Evolutionary conservation across 2,797 vertebrate genomes (phyloP).

Genomic region (Hippocampus kuda): DNA sequence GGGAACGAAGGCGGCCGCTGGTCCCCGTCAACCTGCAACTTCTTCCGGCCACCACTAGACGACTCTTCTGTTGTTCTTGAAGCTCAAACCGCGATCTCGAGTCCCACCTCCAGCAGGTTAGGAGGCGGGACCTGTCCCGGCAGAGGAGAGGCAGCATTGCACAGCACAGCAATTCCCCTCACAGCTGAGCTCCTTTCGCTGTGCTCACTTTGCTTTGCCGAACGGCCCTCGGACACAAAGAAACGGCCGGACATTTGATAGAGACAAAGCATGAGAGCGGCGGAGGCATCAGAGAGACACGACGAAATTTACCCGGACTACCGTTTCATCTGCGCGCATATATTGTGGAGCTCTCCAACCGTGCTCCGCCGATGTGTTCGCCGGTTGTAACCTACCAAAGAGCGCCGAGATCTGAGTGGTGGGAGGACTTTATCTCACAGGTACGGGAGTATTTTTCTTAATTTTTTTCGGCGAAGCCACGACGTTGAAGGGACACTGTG

Average conservation of each 20-base stretch:
- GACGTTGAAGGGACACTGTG: background rate
- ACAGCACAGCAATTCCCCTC: background rate
- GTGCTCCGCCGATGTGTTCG: slow-evolving; percentile 53
- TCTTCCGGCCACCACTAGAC: slow-evolving; percentile 40
- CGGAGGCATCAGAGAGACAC: slow-evolving; percentile 31
- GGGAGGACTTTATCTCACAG: slow-evolving; percentile 46
- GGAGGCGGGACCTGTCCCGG: slow-evolving; percentile 5
- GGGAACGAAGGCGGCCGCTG: background rate
- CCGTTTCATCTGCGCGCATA: slow-evolving; percentile 31
- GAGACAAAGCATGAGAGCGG: slow-evolving; percentile 14
- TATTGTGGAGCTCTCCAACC: slow-evolving; percentile 14
- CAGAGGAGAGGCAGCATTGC: background rate
- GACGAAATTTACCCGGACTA: slow-evolving; percentile 34
- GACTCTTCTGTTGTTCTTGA: slow-evolving; percentile 12
- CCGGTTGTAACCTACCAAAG: slow-evolving; percentile 49
- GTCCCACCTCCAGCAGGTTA: slow-evolving; percentile 13
- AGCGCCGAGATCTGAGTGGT: slow-evolving; percentile 37
- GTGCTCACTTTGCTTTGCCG: background rate
- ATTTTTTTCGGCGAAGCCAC: background rate
- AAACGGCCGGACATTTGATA: slow-evolving; percentile 27
- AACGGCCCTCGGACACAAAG: slow-evolving; percentile 44
- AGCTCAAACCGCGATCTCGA: background rate
- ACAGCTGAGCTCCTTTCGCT: background rate
- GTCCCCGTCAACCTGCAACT: slow-evolving; percentile 18
- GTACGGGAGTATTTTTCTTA: slow-evolving; percentile 32